These are phyloP conservation scores for Trinorchestia longiramus DNA, from an alignment of 1,140 invertebrate genomes.

Conservation along the genomic window DNA sequence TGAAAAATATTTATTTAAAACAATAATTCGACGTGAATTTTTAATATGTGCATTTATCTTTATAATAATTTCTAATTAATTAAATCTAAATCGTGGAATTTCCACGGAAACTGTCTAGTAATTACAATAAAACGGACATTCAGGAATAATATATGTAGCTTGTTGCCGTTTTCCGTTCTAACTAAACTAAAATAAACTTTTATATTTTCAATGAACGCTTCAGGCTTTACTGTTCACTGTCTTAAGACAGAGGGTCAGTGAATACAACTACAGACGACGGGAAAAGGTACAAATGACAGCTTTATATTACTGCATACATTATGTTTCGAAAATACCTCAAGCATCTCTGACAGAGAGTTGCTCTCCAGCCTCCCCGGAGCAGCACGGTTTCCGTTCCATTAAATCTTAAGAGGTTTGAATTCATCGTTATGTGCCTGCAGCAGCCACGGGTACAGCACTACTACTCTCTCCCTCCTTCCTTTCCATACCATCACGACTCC, in stretches of 20 bases:
- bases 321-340: not conserved
- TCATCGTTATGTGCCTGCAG: not conserved
- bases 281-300: not conserved
- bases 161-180: not conserved
- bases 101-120: no score
- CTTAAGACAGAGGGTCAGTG: not conserved
- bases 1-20: no score
- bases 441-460: not conserved
- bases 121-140: no score
- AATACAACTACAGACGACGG: not conserved
- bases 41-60: no score
- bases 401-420: constrained; percentile 9
- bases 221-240: not conserved
- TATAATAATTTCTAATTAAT: no score
- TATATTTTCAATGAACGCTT: not conserved
- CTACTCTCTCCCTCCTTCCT: not conserved
- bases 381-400: not conserved
- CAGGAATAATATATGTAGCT: no score
- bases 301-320: not conserved
- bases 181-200: not conserved
- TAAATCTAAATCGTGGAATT: no score
- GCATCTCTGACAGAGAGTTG: not conserved
- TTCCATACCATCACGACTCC: no score
- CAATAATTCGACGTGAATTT: no score
- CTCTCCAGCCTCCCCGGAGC: not conserved